Evolutionary conservation across 2,888 invertebrate species (phyloP), one percentile per base, ranked within the genome.

Genomic region (Rugalucina vietnamica): DNA sequence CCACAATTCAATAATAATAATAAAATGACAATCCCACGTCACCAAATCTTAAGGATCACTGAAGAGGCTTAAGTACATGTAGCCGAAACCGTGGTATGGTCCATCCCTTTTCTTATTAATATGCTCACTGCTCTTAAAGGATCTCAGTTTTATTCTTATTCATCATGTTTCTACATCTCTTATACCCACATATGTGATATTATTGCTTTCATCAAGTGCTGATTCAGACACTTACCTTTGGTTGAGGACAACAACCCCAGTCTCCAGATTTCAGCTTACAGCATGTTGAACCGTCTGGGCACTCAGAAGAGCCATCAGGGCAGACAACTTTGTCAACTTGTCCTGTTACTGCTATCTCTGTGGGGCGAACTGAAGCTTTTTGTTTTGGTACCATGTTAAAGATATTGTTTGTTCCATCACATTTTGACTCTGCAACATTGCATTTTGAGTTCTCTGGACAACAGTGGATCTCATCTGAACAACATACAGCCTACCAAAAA

Each of bases 181-280:
- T n/a, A n/a, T n/a, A n/a, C n/a, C n/a, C n/a, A n/a, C n/a, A n/a
- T n/a, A n/a, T n/a, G n/a, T n/a, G n/a, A n/a, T n/a, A n/a, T n/a
- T n/a, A n/a, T n/a, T n/a, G n/a, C n/a, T n/a, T n/a, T n/a, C n/a
- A n/a, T n/a, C n/a, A n/a, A n/a, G n/a, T n/a, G n/a, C n/a, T n/a
- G n/a, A n/a, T n/a, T n/a, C n/a, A n/a, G n/a, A n/a, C n/a, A n/a
- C 80, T 76, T 69, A 84, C 87, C 57, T 86, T 76, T 72, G 84
- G 84, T 32, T 70, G 12, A 12, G 94, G 93, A 86, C 94, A 94
- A 76, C 94, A 94, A n/a, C 94, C 94, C 85, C 91, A 60, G 5
- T 29, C 29, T 27, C 60, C 60, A 29, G 60, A 24, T 60, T 74
- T 73, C 72, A 92, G 73, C 57, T 84, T 83, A 84, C 94, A 94